Percentiles rank a stretch among this genome's conserved stretches.
Evolutionary conservation across 2,113 vertebrate species (phyloP).

Genomic region (Malurus cyaneus): DNA sequence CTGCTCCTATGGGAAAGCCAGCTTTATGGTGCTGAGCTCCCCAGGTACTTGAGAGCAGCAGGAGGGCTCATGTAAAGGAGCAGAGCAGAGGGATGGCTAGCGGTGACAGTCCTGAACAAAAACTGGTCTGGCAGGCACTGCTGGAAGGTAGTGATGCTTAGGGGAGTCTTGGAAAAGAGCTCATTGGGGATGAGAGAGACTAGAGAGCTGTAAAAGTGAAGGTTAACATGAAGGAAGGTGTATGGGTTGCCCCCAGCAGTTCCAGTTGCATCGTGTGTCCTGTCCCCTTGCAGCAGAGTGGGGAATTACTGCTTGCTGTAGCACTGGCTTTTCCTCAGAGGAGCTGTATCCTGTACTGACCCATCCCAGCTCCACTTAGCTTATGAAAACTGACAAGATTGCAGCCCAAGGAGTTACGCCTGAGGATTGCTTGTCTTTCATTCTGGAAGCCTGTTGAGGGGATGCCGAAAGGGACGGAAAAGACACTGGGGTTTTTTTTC

Average conservation of each 20-base stretch:
- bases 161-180: neutral
- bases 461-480: neutral
- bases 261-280: rapidly evolving
- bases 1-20: neutral
- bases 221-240: neutral
- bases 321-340: neutral
- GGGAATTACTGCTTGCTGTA: neutral
- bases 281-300: neutral
- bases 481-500: neutral
- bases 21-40: neutral
- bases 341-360: slow-evolving; percentile 6
- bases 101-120: neutral
- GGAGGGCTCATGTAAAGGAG: neutral
- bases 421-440: slow-evolving; percentile 3
- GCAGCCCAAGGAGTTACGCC: neutral
- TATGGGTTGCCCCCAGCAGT: neutral
- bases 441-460: neutral
- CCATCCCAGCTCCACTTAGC: neutral
- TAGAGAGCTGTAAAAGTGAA: neutral
- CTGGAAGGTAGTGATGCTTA: neutral
- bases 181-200: neutral
- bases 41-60: neutral
- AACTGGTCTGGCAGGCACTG: neutral
- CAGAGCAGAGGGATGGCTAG: neutral
- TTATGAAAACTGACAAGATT: slow-evolving; percentile 26